phyloP scores from a whole-genome alignment of 2,888 invertebrate species.

The Sclerodermus sp. region DNA sequence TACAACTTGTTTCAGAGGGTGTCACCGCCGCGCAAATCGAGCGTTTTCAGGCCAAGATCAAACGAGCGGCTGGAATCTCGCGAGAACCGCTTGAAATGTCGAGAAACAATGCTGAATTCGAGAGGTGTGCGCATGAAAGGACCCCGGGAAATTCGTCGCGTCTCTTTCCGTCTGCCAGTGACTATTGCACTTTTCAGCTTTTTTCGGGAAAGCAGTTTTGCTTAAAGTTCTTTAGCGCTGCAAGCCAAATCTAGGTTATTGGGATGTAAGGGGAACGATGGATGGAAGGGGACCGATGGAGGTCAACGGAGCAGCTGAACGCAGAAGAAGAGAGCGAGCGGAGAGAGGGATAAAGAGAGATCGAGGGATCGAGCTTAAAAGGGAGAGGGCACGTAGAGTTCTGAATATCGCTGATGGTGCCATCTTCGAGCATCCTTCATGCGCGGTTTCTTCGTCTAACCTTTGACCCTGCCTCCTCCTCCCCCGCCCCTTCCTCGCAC shows the following conservation, averaged over 20 bases:
- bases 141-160: too few species aligned
- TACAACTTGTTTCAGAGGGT: too few species aligned
- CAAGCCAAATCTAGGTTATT: slow-evolving; percentile 1
- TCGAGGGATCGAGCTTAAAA: slow-evolving; percentile 11
- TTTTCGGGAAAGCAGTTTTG: neutral
- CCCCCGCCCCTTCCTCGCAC: neutral
- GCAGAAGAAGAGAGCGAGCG: neutral
- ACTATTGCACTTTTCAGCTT: too few species aligned
- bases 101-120: too few species aligned
- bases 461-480: slow-evolving; percentile 17
- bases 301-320: neutral
- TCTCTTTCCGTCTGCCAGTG: too few species aligned
- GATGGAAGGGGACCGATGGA: neutral
- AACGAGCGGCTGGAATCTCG: too few species aligned
- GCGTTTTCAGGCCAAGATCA: too few species aligned
- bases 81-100: too few species aligned
- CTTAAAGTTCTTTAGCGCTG: neutral
- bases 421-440: slow-evolving; percentile 38
- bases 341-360: neutral
- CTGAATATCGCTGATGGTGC: slow-evolving; percentile 50
- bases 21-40: too few species aligned
- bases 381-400: slow-evolving; percentile 27
- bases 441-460: slow-evolving; percentile 35
- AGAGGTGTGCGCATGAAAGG: too few species aligned
- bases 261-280: neutral